These are phyloP conservation scores for Arvicanthis niloticus DNA, from an alignment of 2,113 vertebrate genomes.

Conservation along the genomic window DNA sequence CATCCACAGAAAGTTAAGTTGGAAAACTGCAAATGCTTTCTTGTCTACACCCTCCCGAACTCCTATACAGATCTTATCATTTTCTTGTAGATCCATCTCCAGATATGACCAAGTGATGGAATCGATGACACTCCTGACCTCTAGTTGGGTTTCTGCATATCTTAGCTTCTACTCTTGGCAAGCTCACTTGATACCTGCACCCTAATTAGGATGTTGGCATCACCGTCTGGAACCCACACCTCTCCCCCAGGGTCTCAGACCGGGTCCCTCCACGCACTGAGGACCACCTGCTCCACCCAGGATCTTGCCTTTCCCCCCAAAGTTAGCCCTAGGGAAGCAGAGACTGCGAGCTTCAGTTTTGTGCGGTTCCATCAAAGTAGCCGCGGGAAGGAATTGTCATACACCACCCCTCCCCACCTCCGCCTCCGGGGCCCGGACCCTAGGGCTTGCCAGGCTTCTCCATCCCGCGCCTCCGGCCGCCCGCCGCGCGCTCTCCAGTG, in stretches of 20 bases:
- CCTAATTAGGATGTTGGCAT: background rate
- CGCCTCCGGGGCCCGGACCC: accelerated
- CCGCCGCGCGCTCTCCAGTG: background rate
- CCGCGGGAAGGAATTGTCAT: background rate
- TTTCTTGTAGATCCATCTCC: background rate
- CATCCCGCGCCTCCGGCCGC: background rate
- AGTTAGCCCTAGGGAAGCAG: background rate
- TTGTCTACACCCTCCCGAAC: background rate
- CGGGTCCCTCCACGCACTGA: background rate
- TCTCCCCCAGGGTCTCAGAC: background rate
- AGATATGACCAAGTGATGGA: background rate
- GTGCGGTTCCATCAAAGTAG: background rate
- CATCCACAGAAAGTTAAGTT: slow-evolving; percentile 14
- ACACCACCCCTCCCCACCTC: background rate
- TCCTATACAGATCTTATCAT: background rate
- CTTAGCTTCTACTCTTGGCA: background rate
- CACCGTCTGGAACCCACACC: background rate
- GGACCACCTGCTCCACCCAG: slow-evolving; percentile 29
- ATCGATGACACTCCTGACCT: background rate
- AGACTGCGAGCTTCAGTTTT: background rate
- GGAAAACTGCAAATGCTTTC: slow-evolving; percentile 35
- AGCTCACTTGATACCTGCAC: background rate
- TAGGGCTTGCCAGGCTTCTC: background rate
- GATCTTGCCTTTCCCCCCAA: background rate
- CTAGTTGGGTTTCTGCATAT: background rate